A percentile compares a stretch with the other conserved stretches of the same genome.
These are phyloP conservation scores for Melipona quadrifasciata DNA, from an alignment of 1,140 invertebrate genomes.

Conservation along the genomic window DNA sequence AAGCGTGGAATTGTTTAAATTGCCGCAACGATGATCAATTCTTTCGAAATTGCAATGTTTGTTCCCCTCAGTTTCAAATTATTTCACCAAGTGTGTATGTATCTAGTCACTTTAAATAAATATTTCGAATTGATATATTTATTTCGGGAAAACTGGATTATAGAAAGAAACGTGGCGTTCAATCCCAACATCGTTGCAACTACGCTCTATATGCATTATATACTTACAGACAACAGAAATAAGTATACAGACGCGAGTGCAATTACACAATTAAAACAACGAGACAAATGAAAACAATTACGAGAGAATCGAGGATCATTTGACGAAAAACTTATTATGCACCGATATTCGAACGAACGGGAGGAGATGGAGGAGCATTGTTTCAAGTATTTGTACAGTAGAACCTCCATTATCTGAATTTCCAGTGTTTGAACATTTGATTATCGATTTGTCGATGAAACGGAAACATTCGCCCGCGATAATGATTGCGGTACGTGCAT, in stretches of 20 bases:
- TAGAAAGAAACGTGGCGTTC: not conserved
- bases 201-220: not conserved
- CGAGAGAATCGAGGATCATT: not conserved
- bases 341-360: not conserved
- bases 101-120: too few species aligned
- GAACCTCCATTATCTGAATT: not conserved
- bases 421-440: not conserved
- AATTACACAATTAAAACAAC: not conserved
- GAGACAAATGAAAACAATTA: not conserved
- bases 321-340: not conserved
- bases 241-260: not conserved
- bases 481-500: not conserved
- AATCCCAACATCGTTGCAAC: not conserved
- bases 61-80: too few species aligned
- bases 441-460: not conserved
- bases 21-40: not conserved
- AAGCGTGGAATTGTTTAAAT: not conserved
- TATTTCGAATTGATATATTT: too few species aligned
- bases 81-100: too few species aligned
- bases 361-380: not conserved
- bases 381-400: too few species aligned
- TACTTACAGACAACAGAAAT: not conserved
- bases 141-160: too few species aligned
- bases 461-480: not conserved
- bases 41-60: too few species aligned